These are phyloP conservation scores for Shinisaurus crocodilurus DNA, from an alignment of 2,113 vertebrate genomes.

Conservation along the genomic window DNA sequence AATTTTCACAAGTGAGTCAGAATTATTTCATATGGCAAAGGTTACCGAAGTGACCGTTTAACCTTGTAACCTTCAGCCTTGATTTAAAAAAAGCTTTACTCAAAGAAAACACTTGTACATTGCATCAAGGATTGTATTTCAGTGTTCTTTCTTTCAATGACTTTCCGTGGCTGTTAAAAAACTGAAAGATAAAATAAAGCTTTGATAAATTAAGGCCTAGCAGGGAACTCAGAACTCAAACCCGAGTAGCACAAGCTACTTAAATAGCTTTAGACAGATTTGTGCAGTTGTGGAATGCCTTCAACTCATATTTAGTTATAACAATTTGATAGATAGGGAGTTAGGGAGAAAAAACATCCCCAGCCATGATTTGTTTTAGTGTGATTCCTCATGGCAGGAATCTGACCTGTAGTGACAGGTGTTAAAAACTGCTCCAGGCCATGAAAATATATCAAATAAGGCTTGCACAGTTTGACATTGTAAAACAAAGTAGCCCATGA, in stretches of 20 bases:
- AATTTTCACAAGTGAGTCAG: conserved; percentile 22
- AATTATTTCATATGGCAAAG: conserved; percentile 4
- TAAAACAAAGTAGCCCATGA: conserved; percentile 28
- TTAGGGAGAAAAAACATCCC: conserved; percentile 30
- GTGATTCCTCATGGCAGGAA: conserved; percentile 57
- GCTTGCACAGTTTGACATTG: conserved; percentile 40
- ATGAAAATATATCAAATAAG: conserved; percentile 46
- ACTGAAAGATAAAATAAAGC: conserved; percentile 16
- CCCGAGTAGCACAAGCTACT: conserved; percentile 17
- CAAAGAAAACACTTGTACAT: background rate
- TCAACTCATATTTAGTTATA: conserved; percentile 71
- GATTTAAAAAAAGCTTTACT: background rate
- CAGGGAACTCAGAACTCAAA: conserved; percentile 28
- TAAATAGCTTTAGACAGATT: conserved; percentile 65
- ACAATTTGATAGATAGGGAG: conserved; percentile 61
- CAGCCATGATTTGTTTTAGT: conserved; percentile 54
- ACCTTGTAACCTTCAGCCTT: background rate
- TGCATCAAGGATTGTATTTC: background rate
- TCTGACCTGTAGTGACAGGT: conserved; percentile 62
- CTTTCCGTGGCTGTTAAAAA: background rate
- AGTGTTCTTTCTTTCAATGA: conserved; percentile 9
- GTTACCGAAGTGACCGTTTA: conserved; percentile 23
- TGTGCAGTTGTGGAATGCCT: conserved; percentile 65
- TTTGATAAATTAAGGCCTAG: conserved; percentile 4
- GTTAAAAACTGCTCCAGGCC: conserved; percentile 62